Base-by-base conservation (phyloP, 2,888 invertebrate species). In the Synergus gifuensis region DNA sequence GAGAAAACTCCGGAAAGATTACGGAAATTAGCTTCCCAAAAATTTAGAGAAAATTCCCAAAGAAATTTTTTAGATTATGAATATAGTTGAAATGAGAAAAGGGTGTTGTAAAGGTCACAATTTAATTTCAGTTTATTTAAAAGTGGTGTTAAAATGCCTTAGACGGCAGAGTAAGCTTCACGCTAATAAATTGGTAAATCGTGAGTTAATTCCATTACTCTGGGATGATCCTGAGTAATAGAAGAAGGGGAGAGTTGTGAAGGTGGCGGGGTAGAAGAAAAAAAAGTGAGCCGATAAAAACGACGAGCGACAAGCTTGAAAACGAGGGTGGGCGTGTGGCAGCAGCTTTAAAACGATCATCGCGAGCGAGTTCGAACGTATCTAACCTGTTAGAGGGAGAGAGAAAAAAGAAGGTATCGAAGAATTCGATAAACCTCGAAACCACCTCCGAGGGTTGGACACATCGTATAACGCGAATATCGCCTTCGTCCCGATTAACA, bases 131-230 rank as follows among this genome's bases (percentile, higher is more conserved):
- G n/a, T 54, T 54, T n/a, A n/a, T 54, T 54, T n/a, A 9, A 54
- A 54, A 54, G n/a, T 54, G n/a, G 54, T 3, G 54, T n/a, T 54
- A 60, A 60, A 60, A 60, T 46, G 16, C 36, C 18, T 22, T 62
- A 22, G 44, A 73, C 2, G 58, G 11, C 9, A 4, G 46, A 28
- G 69, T 69, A 79, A 79, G 77, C 58, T 49, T 58, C 54, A 18
- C 58, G 63, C 42, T 77, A 66, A 77, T 66, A 66, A 79, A 79
- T 77, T 77, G 76, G 40, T 79, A 79, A 66, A 79, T 76, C 60
- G 79, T 58, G 28, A 79, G 86, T 89, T 89, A 89, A 89, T 89
- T 88, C 85, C 85, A 87, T 89, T 87, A 87, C 83, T 84, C 84
- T 84, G 82, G 85, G 86, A 85, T 86, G 85, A 88, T 88, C 80